Evolutionary conservation across 2,888 invertebrate species (phyloP), one percentile per base, ranked within the genome.

Genomic region (Agrenia bidenticulata): DNA sequence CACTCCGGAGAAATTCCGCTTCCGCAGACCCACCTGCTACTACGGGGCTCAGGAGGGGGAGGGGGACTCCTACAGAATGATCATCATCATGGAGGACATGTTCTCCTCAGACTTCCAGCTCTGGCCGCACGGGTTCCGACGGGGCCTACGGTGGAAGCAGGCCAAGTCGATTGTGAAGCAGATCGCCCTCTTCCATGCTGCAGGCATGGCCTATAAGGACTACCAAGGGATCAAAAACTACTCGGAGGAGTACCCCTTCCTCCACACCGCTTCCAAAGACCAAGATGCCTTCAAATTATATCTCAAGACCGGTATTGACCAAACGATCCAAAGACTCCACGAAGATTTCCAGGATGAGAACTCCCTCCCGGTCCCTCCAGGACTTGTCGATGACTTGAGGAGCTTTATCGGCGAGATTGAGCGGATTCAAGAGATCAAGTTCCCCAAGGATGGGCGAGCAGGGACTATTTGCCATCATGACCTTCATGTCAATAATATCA

Each of bases 21-120:
- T 63, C 53, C 70, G 63, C 4, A 50, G 64, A 55, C 64, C 70
- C 23, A 19, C 51, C 17, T 67, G 66, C 54, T 70, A 67, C 37
- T 70, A 70, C 54, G 67, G 66, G n/a, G 66, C 67, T 32, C 64
- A 70, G 26, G 61, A 64, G 41, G 67, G 64, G 17, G 32, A 58
- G 1, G 27, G 17, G 1, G 62, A 66, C 23, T 56, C 58, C 11
- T 70, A 70, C 57, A 70, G 64, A 39, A 67, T 59, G 32, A 64
- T 70, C 19, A 64, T 70, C n/a, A 53, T 70, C 1, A 17, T 70
- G 45, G 70, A 70, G 49, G 67, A 70, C 41, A 37, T 70, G 53
- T 39, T 27, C 11, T 24, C 37, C 1, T 62, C 62, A 2, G 21
- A 59, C 23, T 65, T 56, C 23, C 42, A 53, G n/a, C 27, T 54